Conservation (phyloP, 2,888 invertebrate genomes). For the Drosophila bunnanda region DNA sequence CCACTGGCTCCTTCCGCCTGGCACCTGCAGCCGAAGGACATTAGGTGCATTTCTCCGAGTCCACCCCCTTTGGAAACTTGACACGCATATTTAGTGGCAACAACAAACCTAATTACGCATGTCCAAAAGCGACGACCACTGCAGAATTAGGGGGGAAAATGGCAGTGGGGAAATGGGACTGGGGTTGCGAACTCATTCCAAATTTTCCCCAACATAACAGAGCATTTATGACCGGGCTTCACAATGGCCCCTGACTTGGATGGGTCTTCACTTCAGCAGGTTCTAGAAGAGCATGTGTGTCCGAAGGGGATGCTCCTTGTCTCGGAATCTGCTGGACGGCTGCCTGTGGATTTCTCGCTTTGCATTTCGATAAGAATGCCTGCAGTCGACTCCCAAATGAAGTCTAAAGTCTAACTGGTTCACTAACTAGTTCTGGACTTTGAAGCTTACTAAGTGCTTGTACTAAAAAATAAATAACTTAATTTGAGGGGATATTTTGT, state of each 20-base stretch:
- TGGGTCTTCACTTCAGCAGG: slow-evolving; percentile 15
- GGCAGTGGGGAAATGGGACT: too few relatives aligned
- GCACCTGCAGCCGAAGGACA: slow-evolving; percentile 44
- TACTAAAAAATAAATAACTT: background rate
- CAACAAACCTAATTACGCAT: slow-evolving; percentile 80
- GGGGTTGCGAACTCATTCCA: background rate
- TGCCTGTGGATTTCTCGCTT: slow-evolving; percentile 9
- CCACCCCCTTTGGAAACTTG: slow-evolving; percentile 62
- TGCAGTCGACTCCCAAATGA: background rate
- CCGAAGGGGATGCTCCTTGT: background rate
- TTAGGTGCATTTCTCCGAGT: slow-evolving; percentile 59
- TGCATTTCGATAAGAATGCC: slow-evolving; percentile 6
- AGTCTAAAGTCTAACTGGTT: background rate
- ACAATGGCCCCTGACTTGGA: slow-evolving; percentile 21
- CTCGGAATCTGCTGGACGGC: background rate
- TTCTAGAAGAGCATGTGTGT: slow-evolving; percentile 3
- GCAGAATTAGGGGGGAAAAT: slow-evolving; percentile 33
- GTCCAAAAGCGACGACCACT: slow-evolving; percentile 59
- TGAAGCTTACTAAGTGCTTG: background rate
- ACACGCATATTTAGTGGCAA: slow-evolving; percentile 78
- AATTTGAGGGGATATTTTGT: too few relatives aligned
- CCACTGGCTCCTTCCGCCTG: slow-evolving; percentile 16
- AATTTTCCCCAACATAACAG: slow-evolving; percentile 28
- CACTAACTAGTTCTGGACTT: background rate
- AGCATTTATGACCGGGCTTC: slow-evolving; percentile 60